Evolutionary conservation across 2,797 vertebrate species (phyloP).

Genomic region (Gymnodraco acuticeps): DNA sequence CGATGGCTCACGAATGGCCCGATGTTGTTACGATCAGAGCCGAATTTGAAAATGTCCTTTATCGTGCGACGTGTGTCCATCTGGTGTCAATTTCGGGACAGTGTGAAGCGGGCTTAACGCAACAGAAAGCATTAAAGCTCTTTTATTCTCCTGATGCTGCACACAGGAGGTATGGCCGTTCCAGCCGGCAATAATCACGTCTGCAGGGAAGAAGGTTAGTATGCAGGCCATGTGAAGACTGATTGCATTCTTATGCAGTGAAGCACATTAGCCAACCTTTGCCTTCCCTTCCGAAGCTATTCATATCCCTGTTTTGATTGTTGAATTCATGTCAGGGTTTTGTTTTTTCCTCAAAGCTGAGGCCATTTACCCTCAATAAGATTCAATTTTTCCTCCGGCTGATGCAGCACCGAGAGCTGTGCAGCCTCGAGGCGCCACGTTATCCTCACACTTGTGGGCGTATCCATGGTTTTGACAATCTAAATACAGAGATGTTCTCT

Average conservation of each 20-base stretch:
- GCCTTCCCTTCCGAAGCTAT: conserved; percentile 56
- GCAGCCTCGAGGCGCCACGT: conserved; percentile 39
- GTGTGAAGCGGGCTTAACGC: neutral
- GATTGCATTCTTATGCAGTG: conserved; percentile 69
- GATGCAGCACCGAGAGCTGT: conserved; percentile 30
- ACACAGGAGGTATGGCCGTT: conserved; percentile 33
- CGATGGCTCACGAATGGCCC: too few species aligned
- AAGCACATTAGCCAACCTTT: conserved; percentile 73
- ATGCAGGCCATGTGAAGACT: conserved; percentile 67
- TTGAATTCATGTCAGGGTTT: conserved; percentile 65
- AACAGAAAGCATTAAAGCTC: conserved; percentile 27
- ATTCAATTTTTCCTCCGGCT: conserved; percentile 28
- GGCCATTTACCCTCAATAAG: conserved; percentile 52
- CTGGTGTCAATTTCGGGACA: too few species aligned
- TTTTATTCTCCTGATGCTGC: conserved; percentile 27
- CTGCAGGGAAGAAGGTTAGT: conserved; percentile 61
- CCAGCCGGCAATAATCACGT: conserved; percentile 54
- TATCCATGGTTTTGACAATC: conserved; percentile 40
- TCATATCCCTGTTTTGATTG: conserved; percentile 72
- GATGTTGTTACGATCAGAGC: too few species aligned
- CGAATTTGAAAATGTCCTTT: too few species aligned
- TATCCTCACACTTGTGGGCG: conserved; percentile 35
- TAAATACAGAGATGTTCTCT: conserved; percentile 28
- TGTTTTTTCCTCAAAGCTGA: conserved; percentile 42
- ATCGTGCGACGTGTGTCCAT: too few species aligned